Conservation (phyloP, 2,888 invertebrate species). For the Exocentrus adspersus region DNA sequence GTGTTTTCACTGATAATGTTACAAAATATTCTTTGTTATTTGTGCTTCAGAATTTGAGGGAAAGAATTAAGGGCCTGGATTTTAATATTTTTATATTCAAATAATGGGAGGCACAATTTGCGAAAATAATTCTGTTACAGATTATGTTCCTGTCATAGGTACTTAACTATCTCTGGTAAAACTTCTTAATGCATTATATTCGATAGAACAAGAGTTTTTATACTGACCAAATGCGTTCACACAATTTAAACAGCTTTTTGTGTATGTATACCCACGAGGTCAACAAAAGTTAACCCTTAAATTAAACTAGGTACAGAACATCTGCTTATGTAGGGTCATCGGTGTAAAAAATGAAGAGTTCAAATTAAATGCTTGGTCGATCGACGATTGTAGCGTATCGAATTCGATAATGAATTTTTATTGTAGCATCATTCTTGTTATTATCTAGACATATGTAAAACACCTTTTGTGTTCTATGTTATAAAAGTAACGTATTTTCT, state of each 20-base stretch:
- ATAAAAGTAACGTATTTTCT: slow-evolving; percentile 5
- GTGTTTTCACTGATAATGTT: too few relatives aligned
- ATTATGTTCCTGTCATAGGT: too few relatives aligned
- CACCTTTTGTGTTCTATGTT: slow-evolving; percentile 32
- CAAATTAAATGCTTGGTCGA: slow-evolving; percentile 39
- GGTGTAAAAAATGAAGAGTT: slow-evolving; percentile 37
- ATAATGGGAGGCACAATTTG: too few relatives aligned
- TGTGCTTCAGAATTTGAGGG: too few relatives aligned
- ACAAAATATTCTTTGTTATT: too few relatives aligned
- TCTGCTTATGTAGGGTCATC: slow-evolving; percentile 49
- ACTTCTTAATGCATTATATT: too few relatives aligned
- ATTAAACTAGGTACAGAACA: slow-evolving; percentile 43
- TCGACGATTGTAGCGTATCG: slow-evolving; percentile 46
- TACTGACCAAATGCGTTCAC: slow-evolving; percentile 23
- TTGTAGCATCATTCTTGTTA: slow-evolving; percentile 51
- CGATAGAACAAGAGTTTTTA: too few relatives aligned
- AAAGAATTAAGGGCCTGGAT: too few relatives aligned
- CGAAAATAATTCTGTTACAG: too few relatives aligned
- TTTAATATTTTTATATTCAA: too few relatives aligned
- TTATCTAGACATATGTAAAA: slow-evolving; percentile 48
- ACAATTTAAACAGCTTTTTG: slow-evolving; percentile 41
- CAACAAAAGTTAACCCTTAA: slow-evolving; percentile 50
- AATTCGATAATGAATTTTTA: slow-evolving; percentile 55
- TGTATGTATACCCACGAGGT: slow-evolving; percentile 46
- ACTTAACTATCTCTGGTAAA: too few relatives aligned